These are phyloP conservation scores for Mastacembelus armatus DNA, from an alignment of 2,797 vertebrate species.

Conservation along the genomic window DNA sequence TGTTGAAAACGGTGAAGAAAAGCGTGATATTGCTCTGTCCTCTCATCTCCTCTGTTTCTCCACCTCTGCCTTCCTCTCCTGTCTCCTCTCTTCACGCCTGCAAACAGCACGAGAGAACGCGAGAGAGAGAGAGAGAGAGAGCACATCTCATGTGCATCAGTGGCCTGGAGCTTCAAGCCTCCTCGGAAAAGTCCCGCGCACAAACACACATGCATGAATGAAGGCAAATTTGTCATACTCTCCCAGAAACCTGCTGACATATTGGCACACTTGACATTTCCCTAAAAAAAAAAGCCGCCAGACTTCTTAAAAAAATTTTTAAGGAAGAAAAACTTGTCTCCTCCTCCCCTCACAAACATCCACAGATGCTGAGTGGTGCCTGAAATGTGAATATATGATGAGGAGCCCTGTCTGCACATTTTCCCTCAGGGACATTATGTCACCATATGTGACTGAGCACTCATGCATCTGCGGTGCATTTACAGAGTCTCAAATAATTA, in stretches of 20 bases:
- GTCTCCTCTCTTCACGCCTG: conserved; percentile 13
- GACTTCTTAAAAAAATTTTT: conserved; percentile 4
- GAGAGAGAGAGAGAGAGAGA: conserved; percentile 1
- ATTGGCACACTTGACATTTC: conserved; percentile 35
- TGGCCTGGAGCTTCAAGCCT: conserved; percentile 32
- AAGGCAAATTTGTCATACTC: conserved; percentile 42
- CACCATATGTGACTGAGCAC: conserved; percentile 1
- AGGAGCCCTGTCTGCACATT: conserved; percentile 11
- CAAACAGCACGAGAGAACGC: conserved; percentile 11
- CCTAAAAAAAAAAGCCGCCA: conserved; percentile 8
- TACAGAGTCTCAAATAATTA: conserved; percentile 11
- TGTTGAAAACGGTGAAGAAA: conserved; percentile 13
- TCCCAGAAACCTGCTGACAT: conserved; percentile 27
- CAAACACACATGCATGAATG: conserved; percentile 10
- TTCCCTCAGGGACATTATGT: conserved; percentile 16
- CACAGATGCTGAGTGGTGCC: neutral
- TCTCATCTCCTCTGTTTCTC: conserved; percentile 36
- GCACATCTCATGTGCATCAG: conserved; percentile 17
- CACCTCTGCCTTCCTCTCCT: conserved; percentile 11
- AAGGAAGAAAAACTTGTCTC: neutral
- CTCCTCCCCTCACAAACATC: neutral
- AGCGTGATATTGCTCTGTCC: conserved; percentile 20
- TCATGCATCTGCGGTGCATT: neutral
- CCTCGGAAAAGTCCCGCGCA: conserved; percentile 13
- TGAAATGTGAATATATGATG: conserved; percentile 19